Evolutionary conservation across 2,888 invertebrate species (phyloP).

Genomic region (Augochlorella aurata): DNA sequence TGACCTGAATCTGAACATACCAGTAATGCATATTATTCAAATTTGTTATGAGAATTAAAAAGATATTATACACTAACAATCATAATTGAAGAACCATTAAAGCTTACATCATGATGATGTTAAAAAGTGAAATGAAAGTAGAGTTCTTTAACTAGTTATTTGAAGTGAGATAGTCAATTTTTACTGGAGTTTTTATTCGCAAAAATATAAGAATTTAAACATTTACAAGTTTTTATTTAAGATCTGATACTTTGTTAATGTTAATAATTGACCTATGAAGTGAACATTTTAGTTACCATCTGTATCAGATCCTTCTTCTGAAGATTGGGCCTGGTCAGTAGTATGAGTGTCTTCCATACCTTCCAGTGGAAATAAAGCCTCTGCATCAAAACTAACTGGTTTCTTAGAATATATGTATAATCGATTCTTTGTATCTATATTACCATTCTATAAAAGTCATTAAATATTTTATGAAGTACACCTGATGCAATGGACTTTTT

Average conservation of each 20-base stretch:
- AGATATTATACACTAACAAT: background rate
- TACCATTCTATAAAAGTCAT: slow-evolving; percentile 70
- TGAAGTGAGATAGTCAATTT: background rate
- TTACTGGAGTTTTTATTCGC: background rate
- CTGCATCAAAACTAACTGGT: slow-evolving; percentile 84
- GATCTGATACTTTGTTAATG: no score
- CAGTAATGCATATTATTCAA: background rate
- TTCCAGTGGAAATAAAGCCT: slow-evolving; percentile 91
- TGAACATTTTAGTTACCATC: slow-evolving; percentile 84
- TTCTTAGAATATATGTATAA: slow-evolving; percentile 64
- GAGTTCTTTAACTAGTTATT: background rate
- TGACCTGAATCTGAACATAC: slow-evolving; percentile 82
- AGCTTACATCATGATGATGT: background rate
- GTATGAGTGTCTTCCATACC: slow-evolving; percentile 85
- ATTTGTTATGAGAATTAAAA: background rate
- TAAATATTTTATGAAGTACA: background rate
- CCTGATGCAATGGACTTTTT: background rate
- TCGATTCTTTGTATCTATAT: slow-evolving; percentile 64
- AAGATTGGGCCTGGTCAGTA: slow-evolving; percentile 68
- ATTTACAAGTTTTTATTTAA: background rate
- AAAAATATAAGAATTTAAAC: background rate
- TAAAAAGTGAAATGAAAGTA: background rate
- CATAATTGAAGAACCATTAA: background rate
- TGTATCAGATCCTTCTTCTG: slow-evolving; percentile 87
- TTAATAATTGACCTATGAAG: background rate